Conservation (phyloP, 2,888 invertebrate species). For the Polyploca ridens region DNA sequence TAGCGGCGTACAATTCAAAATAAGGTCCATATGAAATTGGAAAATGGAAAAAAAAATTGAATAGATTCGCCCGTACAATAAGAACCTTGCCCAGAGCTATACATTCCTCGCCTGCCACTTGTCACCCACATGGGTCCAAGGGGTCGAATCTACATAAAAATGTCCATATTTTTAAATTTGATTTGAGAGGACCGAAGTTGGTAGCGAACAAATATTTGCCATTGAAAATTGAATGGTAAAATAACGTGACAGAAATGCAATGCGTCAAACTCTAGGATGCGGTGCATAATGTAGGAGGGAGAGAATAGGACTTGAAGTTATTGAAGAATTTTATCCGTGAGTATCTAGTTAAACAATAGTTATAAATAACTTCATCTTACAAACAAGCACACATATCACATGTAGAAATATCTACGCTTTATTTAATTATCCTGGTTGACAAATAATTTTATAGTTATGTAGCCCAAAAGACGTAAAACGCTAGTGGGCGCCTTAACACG, state of each 20-base stretch:
- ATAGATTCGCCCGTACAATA: conserved; percentile 60
- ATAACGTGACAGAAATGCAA: conserved; percentile 80
- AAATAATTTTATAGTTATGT: background rate
- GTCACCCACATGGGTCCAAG: conserved; percentile 73
- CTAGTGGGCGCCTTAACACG: conserved; percentile 54
- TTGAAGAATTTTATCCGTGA: conserved; percentile 27
- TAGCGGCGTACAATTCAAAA: conserved; percentile 11
- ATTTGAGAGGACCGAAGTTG: conserved; percentile 61
- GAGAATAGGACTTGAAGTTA: conserved; percentile 29
- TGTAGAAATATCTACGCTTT: no score
- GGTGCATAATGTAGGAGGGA: conserved; percentile 58
- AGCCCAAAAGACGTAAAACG: conserved; percentile 43
- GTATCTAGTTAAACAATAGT: background rate
- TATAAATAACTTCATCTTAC: background rate
- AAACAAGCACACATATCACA: no score
- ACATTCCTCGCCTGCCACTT: conserved; percentile 57
- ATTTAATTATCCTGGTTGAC: background rate
- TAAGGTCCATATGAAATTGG: conserved; percentile 7
- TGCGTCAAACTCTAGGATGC: conserved; percentile 49
- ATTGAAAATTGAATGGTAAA: conserved; percentile 78
- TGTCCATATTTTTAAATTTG: conserved; percentile 83
- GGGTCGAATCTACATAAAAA: conserved; percentile 76
- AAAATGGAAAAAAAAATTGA: conserved; percentile 48
- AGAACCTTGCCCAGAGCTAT: conserved; percentile 55
- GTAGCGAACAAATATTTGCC: conserved; percentile 79